Conservation (phyloP, 2,113 vertebrate genomes). For the Craseonycteris thonglongyai region DNA sequence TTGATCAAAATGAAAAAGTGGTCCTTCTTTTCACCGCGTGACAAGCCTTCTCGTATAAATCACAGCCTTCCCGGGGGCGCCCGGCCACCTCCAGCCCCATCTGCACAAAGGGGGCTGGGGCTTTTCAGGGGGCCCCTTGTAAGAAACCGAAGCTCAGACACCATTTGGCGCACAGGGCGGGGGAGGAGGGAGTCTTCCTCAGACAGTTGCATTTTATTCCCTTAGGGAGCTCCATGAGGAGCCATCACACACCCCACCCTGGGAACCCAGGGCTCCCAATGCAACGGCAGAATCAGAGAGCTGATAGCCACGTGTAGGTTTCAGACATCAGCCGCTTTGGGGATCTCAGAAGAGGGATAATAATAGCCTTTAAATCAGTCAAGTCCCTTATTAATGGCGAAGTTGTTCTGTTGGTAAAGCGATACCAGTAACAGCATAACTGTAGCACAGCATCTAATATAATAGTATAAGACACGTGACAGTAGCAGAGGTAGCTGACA, state of each 20-base stretch:
- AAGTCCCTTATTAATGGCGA: neutral
- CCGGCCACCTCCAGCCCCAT: conserved; percentile 66
- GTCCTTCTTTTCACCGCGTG: conserved; percentile 79
- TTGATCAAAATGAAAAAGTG: conserved; percentile 81
- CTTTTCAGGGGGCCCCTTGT: conserved; percentile 59
- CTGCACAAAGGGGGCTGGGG: conserved; percentile 73
- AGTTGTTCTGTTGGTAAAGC: neutral
- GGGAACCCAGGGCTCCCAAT: no score
- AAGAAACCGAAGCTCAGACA: conserved; percentile 37
- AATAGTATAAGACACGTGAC: no score
- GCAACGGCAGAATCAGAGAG: neutral
- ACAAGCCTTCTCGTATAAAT: conserved; percentile 81
- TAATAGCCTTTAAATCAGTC: accelerated
- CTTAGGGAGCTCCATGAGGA: neutral
- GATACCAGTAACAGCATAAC: no score
- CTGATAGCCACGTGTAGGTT: accelerated
- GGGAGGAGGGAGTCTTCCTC: neutral
- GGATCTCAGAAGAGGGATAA: neutral
- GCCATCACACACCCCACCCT: no score
- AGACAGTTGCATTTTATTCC: neutral
- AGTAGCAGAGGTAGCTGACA: no score
- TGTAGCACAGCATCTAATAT: no score
- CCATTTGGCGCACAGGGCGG: conserved; percentile 11
- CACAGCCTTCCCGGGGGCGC: conserved; percentile 75
- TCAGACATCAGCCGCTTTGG: accelerated